Percentiles rank a stretch among this genome's conserved stretches.
These are phyloP conservation scores for Laupala kohalensis DNA, from an alignment of 1,140 invertebrate genomes.

Conservation along the genomic window DNA sequence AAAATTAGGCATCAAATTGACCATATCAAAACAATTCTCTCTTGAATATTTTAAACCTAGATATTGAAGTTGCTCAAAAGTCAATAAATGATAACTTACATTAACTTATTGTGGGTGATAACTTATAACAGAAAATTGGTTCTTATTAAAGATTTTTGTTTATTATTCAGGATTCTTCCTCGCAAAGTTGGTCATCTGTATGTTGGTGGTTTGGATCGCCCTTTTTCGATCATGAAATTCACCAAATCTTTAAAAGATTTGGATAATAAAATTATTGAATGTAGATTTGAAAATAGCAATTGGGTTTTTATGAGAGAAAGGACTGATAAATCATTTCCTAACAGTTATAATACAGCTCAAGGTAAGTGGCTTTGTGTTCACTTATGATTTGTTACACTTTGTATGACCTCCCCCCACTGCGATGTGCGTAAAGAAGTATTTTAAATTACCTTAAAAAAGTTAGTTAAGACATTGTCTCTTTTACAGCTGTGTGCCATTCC, in stretches of 20 bases:
- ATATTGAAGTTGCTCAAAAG: no score
- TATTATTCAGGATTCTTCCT: conserved; percentile 48
- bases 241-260: conserved; percentile 62
- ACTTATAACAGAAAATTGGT: background rate
- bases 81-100: no score
- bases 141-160: background rate
- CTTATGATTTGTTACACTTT: background rate
- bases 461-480: background rate
- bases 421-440: background rate
- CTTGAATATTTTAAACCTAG: no score
- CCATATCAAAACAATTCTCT: no score
- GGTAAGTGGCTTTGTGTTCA: conserved; percentile 36
- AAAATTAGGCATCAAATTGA: no score
- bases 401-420: background rate
- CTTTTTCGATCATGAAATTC: conserved; percentile 62
- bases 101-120: no score
- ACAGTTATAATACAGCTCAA: conserved; percentile 66
- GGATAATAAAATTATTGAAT: conserved; percentile 94
- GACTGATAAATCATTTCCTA: conserved; percentile 95
- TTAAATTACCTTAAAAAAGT: no score
- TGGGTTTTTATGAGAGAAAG: conserved; percentile 95
- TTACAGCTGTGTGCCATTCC: conserved; percentile 51
- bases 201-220: conserved; percentile 52
- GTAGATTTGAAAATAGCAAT: conserved; percentile 55
- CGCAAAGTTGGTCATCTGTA: conserved; percentile 64